Evolutionary conservation across 2,888 invertebrate species (phyloP), one percentile per base, ranked within the genome.

Genomic region (Drosophila macrospina): DNA sequence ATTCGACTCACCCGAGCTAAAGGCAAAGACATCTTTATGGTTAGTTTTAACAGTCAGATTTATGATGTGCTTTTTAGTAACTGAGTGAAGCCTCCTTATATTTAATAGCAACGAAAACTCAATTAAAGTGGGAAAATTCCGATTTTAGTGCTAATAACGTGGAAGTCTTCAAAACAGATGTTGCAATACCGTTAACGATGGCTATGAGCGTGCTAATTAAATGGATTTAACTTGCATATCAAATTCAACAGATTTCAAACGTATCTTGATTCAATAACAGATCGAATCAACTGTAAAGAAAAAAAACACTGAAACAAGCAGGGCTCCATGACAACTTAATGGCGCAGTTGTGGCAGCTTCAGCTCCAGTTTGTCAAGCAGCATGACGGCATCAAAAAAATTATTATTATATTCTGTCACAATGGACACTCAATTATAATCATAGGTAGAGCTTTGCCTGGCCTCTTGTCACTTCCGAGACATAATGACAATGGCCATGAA

Each of bases 391-490:
- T 71, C 67, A 72, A 65, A 72, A 72, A 68, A 50, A 28, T 16
- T 36, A 24, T 57, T 65, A 41, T 48, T 45, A 48, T 45, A 48
- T 45, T 78, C 62, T 86, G 81, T 84, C 80, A 83, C 88, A 83
- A 83, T 83, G 65, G 76, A 39, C 72, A 70, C 67, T 69, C 78
- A 73, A 87, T 75, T 71, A 66, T 66, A 69, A 63, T 51, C 55
- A 32, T 13, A 50, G 57, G 62, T 62, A 65, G 42, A 52, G 62
- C 42, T 26, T 26, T 63, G 59, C 62, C 57, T 39, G 45, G 42
- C 16, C 61, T 63, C 56, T 74, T 86, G 88, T 79, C 86, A 88
- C 88, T 83, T 88, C 82, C 82, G 86, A 71, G 86, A 75, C 68
- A 75, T 76, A 76, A 76, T 65, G 57, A 48, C 63, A 59, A 5